A percentile compares a stretch with the other conserved stretches of the same genome.
phyloP scores from a whole-genome alignment of 1,140 invertebrate genomes.

The Drosophila pruinosa region DNA sequence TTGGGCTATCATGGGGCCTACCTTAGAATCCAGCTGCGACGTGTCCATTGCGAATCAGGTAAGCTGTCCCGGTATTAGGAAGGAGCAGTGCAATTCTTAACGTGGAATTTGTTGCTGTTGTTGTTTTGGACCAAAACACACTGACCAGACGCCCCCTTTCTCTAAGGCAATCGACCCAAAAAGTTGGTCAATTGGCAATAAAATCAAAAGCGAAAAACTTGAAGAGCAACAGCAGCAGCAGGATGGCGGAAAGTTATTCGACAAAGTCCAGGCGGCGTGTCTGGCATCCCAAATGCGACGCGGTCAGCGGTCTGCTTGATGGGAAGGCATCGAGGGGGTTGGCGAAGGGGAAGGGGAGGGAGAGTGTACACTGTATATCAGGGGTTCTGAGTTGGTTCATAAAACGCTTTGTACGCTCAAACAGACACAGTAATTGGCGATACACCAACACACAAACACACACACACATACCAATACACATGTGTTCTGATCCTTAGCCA shows the following conservation, averaged over 20 bases:
- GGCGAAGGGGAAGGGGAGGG: background rate
- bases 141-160: background rate
- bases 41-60: constrained; percentile 39
- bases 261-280: constrained; percentile 73
- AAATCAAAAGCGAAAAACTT: constrained; percentile 72
- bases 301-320: constrained; percentile 9
- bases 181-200: constrained; percentile 79
- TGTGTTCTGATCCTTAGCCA: constrained; percentile 36
- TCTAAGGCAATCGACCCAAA: constrained; percentile 71
- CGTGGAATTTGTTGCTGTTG: constrained; percentile 62
- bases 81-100: constrained; percentile 37
- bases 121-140: background rate
- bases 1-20: background rate
- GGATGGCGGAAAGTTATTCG: constrained; percentile 56
- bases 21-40: constrained; percentile 12
- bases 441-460: constrained; percentile 43
- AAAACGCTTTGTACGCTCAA: constrained; percentile 80
- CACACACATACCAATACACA: constrained; percentile 23
- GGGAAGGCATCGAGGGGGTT: background rate
- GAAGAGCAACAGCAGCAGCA: background rate
- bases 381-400: constrained; percentile 63
- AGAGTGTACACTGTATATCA: constrained; percentile 8
- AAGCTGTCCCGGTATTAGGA: constrained; percentile 7
- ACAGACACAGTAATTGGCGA: constrained; percentile 80
- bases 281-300: constrained; percentile 62